Evolutionary conservation across 2,113 vertebrate species (phyloP).

Genomic region (Indri indri): DNA sequence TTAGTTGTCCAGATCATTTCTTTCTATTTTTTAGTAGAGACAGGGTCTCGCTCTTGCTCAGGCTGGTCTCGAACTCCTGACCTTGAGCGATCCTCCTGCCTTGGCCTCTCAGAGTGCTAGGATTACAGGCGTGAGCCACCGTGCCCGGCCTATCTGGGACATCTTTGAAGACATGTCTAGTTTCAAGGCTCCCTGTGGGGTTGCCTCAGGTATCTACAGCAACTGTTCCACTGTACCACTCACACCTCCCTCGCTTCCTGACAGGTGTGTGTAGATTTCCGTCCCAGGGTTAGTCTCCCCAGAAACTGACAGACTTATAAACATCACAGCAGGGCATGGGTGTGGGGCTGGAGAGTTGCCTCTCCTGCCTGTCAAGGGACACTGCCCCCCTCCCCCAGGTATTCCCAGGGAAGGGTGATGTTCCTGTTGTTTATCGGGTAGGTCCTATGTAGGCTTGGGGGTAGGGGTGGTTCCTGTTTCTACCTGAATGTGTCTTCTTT

Average conservation of each 20-base stretch:
- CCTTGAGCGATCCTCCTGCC: no score
- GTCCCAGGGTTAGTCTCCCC: not conserved
- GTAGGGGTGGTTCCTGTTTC: not conserved
- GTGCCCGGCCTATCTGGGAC: no score
- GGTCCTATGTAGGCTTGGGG: not conserved
- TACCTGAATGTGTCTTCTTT: not conserved
- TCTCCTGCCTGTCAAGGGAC: not conserved
- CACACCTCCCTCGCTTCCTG: not conserved
- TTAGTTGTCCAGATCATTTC: no score
- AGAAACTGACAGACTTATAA: not conserved
- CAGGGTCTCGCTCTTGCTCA: no score
- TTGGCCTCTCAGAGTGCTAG: no score
- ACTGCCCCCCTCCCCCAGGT: fast-evolving
- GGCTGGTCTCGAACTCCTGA: no score
- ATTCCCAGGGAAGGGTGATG: no score
- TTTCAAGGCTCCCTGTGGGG: not conserved
- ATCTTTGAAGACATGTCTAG: not conserved
- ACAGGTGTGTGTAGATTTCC: not conserved
- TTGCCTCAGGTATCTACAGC: not conserved
- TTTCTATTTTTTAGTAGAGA: no score
- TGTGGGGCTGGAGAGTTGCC: not conserved
- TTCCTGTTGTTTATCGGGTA: not conserved
- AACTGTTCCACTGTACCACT: fast-evolving
- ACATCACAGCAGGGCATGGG: not conserved
- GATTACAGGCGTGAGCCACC: no score